Evolutionary conservation across 2,113 vertebrate genomes (phyloP).

Genomic region (Oreotrochilus melanogaster): DNA sequence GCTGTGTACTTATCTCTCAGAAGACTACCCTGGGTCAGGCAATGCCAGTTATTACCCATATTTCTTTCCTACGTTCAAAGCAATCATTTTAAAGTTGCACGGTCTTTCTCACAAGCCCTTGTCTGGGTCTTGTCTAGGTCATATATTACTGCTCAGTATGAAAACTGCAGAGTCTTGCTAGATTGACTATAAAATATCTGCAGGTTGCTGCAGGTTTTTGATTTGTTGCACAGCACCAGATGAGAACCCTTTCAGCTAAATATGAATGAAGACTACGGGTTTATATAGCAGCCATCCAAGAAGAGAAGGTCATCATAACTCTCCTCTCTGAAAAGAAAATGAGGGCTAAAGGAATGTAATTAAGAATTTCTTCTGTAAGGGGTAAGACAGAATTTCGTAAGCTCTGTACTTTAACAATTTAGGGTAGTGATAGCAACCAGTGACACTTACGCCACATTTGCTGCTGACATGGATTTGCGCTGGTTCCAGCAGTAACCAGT

Average conservation of each 20-base stretch:
- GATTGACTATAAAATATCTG: constrained; percentile 66
- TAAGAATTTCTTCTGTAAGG: constrained; percentile 11
- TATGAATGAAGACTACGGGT: constrained; percentile 57
- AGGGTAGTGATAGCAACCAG: background rate
- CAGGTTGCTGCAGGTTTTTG: constrained; percentile 47
- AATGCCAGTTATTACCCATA: constrained; percentile 59
- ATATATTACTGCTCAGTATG: constrained; percentile 71
- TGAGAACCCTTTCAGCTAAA: constrained; percentile 73
- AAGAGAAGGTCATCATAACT: constrained; percentile 35
- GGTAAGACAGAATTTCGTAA: background rate
- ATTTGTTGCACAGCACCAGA: constrained; percentile 67
- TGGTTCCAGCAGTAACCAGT: background rate
- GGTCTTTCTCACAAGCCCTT: constrained; percentile 65
- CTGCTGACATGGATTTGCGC: background rate
- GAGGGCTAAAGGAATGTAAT: constrained; percentile 27
- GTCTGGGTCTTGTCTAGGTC: constrained; percentile 75
- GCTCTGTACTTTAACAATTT: background rate
- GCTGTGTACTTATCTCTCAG: constrained; percentile 52
- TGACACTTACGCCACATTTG: background rate
- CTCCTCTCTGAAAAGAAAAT: constrained; percentile 50
- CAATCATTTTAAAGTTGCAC: constrained; percentile 65
- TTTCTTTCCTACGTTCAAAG: constrained; percentile 71
- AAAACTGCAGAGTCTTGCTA: constrained; percentile 70
- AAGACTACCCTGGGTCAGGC: constrained; percentile 63
- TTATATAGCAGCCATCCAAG: constrained; percentile 26